A percentile compares a stretch with the other conserved stretches of the same genome.
Evolutionary conservation across 2,888 invertebrate genomes (phyloP).

Genomic region (Drosophila falleni): DNA sequence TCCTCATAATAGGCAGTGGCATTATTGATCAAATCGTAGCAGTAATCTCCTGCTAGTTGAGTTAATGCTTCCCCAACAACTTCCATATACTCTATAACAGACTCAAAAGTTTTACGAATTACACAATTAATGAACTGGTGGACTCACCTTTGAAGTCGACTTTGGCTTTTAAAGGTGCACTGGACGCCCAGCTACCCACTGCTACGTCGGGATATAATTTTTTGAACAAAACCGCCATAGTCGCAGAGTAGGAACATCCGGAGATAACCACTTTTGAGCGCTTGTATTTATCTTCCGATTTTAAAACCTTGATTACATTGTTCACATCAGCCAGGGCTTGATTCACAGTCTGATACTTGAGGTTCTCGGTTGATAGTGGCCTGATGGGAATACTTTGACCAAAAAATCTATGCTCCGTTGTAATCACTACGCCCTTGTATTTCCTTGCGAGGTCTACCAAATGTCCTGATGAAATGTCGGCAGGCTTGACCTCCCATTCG

Average conservation of each 20-base stretch:
- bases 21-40: slow-evolving; percentile 70
- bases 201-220: slow-evolving; percentile 88
- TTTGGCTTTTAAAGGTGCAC: slow-evolving; percentile 88
- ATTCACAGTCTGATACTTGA: slow-evolving; percentile 12
- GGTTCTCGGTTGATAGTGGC: slow-evolving; percentile 70
- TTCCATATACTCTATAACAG: slow-evolving; percentile 66
- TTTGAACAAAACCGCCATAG: slow-evolving; percentile 88
- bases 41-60: slow-evolving; percentile 62
- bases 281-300: slow-evolving; percentile 61
- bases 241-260: slow-evolving; percentile 89
- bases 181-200: slow-evolving; percentile 87
- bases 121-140: no score
- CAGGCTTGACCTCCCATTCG: slow-evolving; percentile 89
- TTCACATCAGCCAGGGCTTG: slow-evolving; percentile 86
- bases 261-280: slow-evolving; percentile 86
- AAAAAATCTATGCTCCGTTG: slow-evolving; percentile 92
- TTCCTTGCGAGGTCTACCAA: slow-evolving; percentile 87
- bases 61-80: slow-evolving; percentile 66
- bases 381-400: slow-evolving; percentile 89
- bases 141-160: slow-evolving; percentile 86
- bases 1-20: slow-evolving; percentile 60
- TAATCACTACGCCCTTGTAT: slow-evolving; percentile 88
- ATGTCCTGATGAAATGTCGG: slow-evolving; percentile 87
- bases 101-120: neutral
- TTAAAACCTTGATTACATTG: slow-evolving; percentile 86